Evolutionary conservation across 2,797 vertebrate genomes (phyloP).

Genomic region (Mycteria americana): DNA sequence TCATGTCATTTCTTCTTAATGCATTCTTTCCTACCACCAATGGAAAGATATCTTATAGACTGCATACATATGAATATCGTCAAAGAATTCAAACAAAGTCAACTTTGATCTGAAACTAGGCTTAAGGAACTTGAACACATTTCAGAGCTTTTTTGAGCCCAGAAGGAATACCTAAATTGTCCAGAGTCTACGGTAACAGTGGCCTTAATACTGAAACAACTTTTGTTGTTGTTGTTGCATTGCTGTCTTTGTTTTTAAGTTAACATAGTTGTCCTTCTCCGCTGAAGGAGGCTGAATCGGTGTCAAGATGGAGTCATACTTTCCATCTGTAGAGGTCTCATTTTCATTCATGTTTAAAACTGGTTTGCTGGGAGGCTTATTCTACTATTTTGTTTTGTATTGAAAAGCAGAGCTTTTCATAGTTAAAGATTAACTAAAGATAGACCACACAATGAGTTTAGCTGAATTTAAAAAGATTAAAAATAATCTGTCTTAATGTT

Average conservation of each 20-base stretch:
- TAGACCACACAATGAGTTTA: not conserved
- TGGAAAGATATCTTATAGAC: not conserved
- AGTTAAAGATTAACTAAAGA: not conserved
- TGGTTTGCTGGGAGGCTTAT: not conserved
- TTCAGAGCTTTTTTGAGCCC: not conserved
- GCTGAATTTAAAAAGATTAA: not conserved
- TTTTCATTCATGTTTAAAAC: not conserved
- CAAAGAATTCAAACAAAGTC: not conserved
- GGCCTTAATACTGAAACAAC: not conserved
- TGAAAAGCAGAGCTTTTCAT: not conserved
- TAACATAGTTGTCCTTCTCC: not conserved
- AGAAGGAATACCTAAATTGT: not conserved
- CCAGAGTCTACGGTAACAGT: not conserved
- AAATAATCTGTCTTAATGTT: fast-evolving
- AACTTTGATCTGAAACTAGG: not conserved
- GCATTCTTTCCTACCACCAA: not conserved
- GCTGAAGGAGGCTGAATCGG: not conserved
- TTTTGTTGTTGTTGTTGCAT: not conserved
- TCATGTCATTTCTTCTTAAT: not conserved
- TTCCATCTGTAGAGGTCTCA: not conserved
- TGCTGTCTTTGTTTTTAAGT: not conserved
- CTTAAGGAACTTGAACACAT: not conserved
- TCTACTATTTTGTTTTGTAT: not conserved
- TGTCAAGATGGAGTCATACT: not conserved
- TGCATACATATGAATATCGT: not conserved